Conservation (phyloP, 2,113 vertebrate genomes). For the Melanocharis versteri region DNA sequence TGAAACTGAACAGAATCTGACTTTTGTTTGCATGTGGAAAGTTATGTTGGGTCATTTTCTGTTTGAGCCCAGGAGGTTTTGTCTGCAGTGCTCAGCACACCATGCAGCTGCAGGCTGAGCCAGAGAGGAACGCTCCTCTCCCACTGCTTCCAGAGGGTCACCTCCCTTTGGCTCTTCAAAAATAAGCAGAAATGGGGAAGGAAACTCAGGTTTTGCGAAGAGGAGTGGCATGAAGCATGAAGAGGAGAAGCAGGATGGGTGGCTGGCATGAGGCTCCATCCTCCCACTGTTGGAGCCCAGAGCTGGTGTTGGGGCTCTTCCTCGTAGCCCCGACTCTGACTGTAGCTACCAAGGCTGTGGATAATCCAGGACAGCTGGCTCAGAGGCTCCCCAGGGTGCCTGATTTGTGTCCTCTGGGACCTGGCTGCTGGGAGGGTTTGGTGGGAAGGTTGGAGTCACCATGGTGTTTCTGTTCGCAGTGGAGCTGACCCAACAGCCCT, state of each 20-base stretch:
- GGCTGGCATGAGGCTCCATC: accelerated
- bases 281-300: accelerated
- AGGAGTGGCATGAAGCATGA: background rate
- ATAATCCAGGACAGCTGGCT: background rate
- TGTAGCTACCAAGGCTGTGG: background rate
- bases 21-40: background rate
- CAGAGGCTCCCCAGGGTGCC: background rate
- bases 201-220: background rate
- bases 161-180: conserved; percentile 22
- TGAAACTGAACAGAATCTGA: background rate
- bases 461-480: background rate
- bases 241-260: background rate
- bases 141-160: background rate
- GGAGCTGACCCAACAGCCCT: background rate
- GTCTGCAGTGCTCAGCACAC: accelerated
- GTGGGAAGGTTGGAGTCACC: background rate
- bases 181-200: background rate
- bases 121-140: background rate
- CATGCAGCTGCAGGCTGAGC: background rate
- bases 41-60: background rate
- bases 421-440: background rate
- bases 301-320: background rate
- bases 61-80: background rate
- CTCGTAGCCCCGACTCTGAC: accelerated
- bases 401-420: background rate